Conservation (phyloP, 2,797 vertebrate species). For the Notolabrus celidotus region DNA sequence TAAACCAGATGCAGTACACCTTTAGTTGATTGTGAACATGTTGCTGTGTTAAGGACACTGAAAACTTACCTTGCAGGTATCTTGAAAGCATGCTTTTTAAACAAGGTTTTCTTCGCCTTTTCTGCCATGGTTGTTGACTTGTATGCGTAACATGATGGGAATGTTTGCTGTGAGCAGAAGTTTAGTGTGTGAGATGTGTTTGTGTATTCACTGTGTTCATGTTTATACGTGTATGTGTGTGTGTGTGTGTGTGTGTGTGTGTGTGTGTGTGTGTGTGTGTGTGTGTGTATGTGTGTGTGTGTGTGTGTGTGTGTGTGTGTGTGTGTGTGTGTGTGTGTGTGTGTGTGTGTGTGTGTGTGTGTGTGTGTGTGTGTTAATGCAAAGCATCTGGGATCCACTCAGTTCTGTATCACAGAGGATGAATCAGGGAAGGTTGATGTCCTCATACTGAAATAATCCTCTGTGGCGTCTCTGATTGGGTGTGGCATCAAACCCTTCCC, state of each 20-base stretch:
- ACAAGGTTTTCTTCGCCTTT: neutral
- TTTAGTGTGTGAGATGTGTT: neutral
- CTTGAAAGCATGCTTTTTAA: neutral
- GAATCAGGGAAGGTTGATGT: conserved; percentile 25
- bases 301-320: neutral
- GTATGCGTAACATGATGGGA: conserved; percentile 10
- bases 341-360: neutral
- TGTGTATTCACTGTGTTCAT: no score
- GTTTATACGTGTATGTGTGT: neutral
- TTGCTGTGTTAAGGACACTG: neutral
- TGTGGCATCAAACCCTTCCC: conserved; percentile 50
- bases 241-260: neutral
- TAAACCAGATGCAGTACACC: neutral
- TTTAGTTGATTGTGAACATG: neutral
- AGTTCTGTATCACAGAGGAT: conserved; percentile 1
- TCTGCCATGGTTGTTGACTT: neutral
- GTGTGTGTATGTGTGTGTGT: neutral
- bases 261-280: neutral
- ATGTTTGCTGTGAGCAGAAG: conserved; percentile 2
- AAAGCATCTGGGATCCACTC: conserved; percentile 19
- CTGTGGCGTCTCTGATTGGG: conserved; percentile 43
- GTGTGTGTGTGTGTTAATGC: conserved; percentile 11
- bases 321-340: neutral
- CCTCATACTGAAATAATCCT: conserved; percentile 51
- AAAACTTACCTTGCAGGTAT: neutral